Evolutionary conservation across 1,140 invertebrate species (phyloP), one percentile per base, ranked within the genome.

Genomic region (Drosophila quadrilineata): DNA sequence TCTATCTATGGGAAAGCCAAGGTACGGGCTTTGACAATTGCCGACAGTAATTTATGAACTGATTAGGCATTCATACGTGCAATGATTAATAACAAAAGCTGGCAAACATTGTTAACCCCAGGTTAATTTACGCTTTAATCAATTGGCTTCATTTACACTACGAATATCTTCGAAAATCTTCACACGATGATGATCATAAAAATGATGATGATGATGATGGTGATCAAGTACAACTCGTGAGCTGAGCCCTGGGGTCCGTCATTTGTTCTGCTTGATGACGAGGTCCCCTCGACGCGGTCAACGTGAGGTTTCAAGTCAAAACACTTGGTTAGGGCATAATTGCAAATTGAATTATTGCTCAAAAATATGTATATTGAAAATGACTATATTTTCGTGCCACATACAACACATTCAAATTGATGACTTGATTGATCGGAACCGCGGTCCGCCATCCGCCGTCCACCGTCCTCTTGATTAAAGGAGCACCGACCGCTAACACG

Each of bases 101-200:
- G 66, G 56, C 79, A 85, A 79, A 75, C 79, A 85, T 85, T 85
- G 79, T 85, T 85, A 85, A 85, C 79, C 79, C 59, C 62, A 85
- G 79, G 79, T 85, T 85, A 85, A 85, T 85, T 85, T 86, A 85
- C 80, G 80, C 79, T 85, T 85, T 85, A 85, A 85, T 85, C 79
- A 85, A 85, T 85, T 85, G 79, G 79, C 80, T 85, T 85, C 79
- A 85, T 85, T 85, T 85, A 79, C 79, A 85, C 79, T 74, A 76
- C 17, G 35, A 14, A 40, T n/a, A n/a, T n/a, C n/a, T n/a, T n/a
- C n/a, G n/a, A n/a, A n/a, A n/a, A n/a, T n/a, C n/a, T n/a, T n/a
- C n/a, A n/a, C n/a, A n/a, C n/a, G n/a, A n/a, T n/a, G n/a, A n/a
- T n/a, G n/a, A n/a, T n/a, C n/a, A n/a, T n/a, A n/a, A n/a, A n/a